A percentile compares a stretch with the other conserved stretches of the same genome.
Evolutionary conservation across 2,113 vertebrate species (phyloP).

Genomic region (Pao palembangensis): DNA sequence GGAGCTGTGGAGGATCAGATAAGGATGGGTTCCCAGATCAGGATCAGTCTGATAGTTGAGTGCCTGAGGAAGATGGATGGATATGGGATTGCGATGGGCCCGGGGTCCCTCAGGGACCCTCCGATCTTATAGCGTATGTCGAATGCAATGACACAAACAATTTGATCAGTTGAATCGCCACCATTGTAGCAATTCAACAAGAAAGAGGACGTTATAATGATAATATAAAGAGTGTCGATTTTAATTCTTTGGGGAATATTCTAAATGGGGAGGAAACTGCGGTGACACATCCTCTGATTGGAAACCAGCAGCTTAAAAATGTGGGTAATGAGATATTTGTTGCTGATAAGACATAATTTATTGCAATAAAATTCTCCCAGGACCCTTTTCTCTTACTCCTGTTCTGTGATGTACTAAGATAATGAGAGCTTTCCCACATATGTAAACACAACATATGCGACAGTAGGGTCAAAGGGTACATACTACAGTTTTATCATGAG

Average conservation of each 20-base stretch:
- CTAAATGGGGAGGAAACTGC: not conserved
- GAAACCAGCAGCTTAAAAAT: constrained; percentile 13
- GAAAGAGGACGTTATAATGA: constrained; percentile 1
- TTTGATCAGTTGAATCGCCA: constrained; percentile 17
- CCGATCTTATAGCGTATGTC: constrained; percentile 35
- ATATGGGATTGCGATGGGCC: constrained; percentile 64
- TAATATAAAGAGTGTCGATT: not conserved
- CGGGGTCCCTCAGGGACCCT: constrained; percentile 41
- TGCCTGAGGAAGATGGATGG: constrained; percentile 72
- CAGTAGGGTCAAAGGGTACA: constrained; percentile 42
- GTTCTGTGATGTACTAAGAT: constrained; percentile 20
- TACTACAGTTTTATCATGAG: constrained; percentile 20
- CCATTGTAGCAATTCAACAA: constrained; percentile 17
- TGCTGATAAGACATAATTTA: constrained; percentile 30
- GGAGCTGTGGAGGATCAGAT: constrained; percentile 75
- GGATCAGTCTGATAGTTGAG: constrained; percentile 70
- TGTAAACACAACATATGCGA: constrained; percentile 9
- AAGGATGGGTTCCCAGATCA: constrained; percentile 72
- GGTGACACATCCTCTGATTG: constrained; percentile 7
- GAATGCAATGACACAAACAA: constrained; percentile 30
- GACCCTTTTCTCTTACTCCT: constrained; percentile 17
- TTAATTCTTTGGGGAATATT: not conserved
- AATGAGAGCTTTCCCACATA: constrained; percentile 50
- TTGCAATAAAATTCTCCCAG: constrained; percentile 35
- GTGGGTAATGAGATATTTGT: constrained; percentile 18